Conservation (phyloP, 2,113 vertebrate species). For the Zapornia atra region DNA sequence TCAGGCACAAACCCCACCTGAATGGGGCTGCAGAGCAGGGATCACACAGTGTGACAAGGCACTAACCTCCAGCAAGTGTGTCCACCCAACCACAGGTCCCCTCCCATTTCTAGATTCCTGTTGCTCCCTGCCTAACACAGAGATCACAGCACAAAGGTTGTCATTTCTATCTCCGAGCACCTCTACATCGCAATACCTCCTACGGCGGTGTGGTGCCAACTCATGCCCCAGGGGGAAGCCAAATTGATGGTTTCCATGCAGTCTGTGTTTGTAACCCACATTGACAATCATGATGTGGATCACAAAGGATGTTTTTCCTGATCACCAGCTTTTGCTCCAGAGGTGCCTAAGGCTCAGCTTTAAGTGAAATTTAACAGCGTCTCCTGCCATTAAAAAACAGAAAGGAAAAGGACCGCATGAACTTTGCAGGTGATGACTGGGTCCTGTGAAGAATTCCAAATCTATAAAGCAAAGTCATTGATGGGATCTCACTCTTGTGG, state of each 20-base stretch:
- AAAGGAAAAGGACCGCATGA: not conserved
- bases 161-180: not conserved
- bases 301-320: not conserved
- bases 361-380: not conserved
- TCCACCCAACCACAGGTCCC: accelerated
- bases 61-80: not conserved
- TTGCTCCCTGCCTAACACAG: not conserved
- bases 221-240: not conserved
- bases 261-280: not conserved
- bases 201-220: accelerated
- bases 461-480: not conserved
- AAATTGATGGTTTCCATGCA: not conserved
- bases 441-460: not conserved
- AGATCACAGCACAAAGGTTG: accelerated
- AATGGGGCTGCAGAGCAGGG: not conserved
- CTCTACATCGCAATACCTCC: not conserved
- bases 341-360: not conserved
- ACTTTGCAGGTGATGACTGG: not conserved
- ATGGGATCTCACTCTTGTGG: not conserved
- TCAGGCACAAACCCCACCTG: accelerated
- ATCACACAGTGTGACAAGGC: not conserved
- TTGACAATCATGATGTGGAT: not conserved
- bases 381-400: not conserved
- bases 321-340: not conserved
- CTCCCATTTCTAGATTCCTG: not conserved